Conservation (phyloP, 1,140 invertebrate genomes). For the Drosophila trapezifrons region DNA sequence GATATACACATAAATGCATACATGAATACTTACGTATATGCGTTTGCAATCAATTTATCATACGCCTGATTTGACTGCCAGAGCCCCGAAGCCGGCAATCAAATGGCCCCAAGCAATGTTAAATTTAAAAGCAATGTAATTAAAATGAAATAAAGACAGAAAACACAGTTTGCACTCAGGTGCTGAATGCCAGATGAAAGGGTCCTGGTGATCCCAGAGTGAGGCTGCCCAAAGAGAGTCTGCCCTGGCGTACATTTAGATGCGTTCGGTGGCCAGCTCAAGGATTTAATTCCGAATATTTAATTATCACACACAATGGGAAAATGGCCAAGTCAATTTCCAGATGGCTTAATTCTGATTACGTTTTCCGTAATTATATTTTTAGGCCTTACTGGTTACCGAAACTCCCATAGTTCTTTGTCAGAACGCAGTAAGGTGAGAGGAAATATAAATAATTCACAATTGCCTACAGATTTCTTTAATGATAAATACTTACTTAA, state of each 20-base stretch:
- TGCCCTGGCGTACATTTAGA: constrained; percentile 24
- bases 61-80: constrained; percentile 65
- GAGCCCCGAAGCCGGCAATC: constrained; percentile 26
- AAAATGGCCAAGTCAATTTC: constrained; percentile 28
- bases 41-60: constrained; percentile 74
- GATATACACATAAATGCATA: constrained; percentile 6
- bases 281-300: constrained; percentile 34
- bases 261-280: constrained; percentile 8
- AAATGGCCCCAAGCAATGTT: constrained; percentile 29
- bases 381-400: constrained; percentile 12
- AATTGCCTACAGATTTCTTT: background rate
- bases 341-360: constrained; percentile 25
- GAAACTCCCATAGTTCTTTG: constrained; percentile 1
- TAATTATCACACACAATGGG: constrained; percentile 37
- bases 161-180: constrained; percentile 14
- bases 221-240: background rate
- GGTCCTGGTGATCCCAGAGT: background rate
- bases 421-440: background rate
- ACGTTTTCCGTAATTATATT: constrained; percentile 27
- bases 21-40: constrained; percentile 25
- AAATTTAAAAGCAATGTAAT: constrained; percentile 68
- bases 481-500: no score
- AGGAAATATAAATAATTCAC: background rate
- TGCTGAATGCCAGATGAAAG: constrained; percentile 32
- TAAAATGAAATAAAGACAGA: constrained; percentile 68